A percentile compares a stretch with the other conserved stretches of the same genome.
These are phyloP conservation scores for Epinotia ramella DNA, from an alignment of 2,888 invertebrate species.

Conservation along the genomic window DNA sequence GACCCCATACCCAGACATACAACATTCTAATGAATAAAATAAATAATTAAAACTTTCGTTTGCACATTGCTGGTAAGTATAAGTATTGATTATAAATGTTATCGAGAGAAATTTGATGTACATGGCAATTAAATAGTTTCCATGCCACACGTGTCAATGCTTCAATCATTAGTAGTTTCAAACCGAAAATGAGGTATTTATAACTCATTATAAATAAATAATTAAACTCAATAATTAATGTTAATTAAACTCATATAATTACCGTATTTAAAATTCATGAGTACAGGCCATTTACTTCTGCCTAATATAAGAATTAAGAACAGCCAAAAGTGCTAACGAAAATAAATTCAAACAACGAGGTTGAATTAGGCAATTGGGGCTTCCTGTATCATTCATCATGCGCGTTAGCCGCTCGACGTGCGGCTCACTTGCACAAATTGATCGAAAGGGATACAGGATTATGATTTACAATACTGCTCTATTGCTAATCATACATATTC, in stretches of 20 bases:
- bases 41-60: too few species aligned
- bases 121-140: neutral
- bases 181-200: neutral
- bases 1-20: too few species aligned
- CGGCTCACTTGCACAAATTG: constrained; percentile 40
- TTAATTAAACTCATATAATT: too few species aligned
- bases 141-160: neutral
- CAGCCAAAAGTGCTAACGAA: constrained; percentile 60
- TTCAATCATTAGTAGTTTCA: neutral
- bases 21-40: too few species aligned
- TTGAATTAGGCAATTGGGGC: constrained; percentile 72
- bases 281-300: neutral
- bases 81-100: neutral
- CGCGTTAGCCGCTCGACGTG: constrained; percentile 35
- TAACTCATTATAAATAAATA: too few species aligned
- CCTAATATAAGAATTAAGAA: constrained; percentile 56
- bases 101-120: neutral
- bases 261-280: neutral
- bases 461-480: neutral
- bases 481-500: neutral
- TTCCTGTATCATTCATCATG: constrained; percentile 61
- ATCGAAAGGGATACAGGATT: constrained; percentile 18
- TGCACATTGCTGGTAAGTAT: too few species aligned
- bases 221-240: too few species aligned
- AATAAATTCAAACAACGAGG: constrained; percentile 55